Evolutionary conservation across 2,113 vertebrate species (phyloP).

Genomic region (Tragelaphus scriptus): DNA sequence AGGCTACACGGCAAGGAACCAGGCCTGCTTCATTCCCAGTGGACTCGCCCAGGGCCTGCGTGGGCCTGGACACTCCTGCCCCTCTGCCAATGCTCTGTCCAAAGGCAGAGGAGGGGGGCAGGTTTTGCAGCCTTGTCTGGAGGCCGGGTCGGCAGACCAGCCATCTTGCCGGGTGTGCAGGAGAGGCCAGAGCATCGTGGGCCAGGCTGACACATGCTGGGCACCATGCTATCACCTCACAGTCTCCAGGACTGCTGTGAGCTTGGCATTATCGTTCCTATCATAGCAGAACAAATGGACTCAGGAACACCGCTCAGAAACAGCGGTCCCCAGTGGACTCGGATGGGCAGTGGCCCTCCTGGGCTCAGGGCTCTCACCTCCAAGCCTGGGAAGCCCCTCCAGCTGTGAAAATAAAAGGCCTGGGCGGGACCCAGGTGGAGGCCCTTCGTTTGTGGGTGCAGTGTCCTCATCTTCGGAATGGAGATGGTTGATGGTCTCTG

Average conservation of each 20-base stretch:
- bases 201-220: neutral
- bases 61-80: neutral
- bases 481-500: neutral
- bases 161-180: accelerated
- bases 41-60: neutral
- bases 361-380: neutral
- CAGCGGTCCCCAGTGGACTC: neutral
- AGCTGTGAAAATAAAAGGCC: neutral
- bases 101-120: neutral
- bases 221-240: neutral
- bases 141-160: neutral
- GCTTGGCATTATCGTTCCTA: neutral
- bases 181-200: neutral
- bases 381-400: neutral
- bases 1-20: neutral
- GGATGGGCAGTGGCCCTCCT: neutral
- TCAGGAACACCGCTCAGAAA: neutral
- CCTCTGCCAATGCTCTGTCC: neutral
- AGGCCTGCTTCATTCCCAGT: neutral
- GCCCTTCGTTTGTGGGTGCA: neutral
- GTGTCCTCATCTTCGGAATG: neutral
- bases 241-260: neutral
- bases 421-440: neutral
- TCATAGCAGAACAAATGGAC: neutral
- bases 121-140: neutral